These are phyloP conservation scores for Dolichopus griseipennis DNA, from an alignment of 2,888 invertebrate genomes.

Conservation along the genomic window DNA sequence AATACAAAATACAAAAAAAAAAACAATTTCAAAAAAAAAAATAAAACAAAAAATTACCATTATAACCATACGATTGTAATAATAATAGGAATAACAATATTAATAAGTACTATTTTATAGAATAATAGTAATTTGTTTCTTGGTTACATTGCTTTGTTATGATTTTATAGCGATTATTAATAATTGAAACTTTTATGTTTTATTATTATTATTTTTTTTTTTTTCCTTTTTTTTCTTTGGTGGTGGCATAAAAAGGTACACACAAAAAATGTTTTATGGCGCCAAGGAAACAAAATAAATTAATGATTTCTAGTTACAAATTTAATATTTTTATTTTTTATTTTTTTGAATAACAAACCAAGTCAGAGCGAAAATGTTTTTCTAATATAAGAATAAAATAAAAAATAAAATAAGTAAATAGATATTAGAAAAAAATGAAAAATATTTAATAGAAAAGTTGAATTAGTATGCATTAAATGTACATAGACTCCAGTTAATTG, in stretches of 20 bases:
- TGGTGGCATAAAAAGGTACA: not conserved
- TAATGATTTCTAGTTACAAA: slow-evolving; percentile 2
- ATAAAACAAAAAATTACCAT: not conserved
- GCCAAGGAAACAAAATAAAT: slow-evolving; percentile 4
- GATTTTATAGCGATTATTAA: not conserved
- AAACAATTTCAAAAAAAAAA: no score
- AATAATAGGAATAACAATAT: not conserved
- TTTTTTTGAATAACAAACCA: no score
- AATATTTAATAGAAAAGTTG: no score
- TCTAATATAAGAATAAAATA: no score
- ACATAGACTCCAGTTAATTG: no score
- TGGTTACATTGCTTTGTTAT: slow-evolving; percentile 6
- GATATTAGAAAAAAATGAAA: no score
- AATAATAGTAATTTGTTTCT: slow-evolving; percentile 1
- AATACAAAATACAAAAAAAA: no score
- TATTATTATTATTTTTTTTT: not conserved
- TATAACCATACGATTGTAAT: not conserved
- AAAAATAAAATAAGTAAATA: no score
- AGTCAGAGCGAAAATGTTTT: no score
- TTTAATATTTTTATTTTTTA: not conserved
- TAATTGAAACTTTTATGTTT: not conserved
- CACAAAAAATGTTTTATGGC: not conserved
- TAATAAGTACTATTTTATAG: not conserved
- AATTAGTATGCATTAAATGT: no score
- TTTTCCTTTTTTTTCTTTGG: not conserved